Conservation (phyloP, 2,113 vertebrate species). For the Chlorodrepanis virens region DNA sequence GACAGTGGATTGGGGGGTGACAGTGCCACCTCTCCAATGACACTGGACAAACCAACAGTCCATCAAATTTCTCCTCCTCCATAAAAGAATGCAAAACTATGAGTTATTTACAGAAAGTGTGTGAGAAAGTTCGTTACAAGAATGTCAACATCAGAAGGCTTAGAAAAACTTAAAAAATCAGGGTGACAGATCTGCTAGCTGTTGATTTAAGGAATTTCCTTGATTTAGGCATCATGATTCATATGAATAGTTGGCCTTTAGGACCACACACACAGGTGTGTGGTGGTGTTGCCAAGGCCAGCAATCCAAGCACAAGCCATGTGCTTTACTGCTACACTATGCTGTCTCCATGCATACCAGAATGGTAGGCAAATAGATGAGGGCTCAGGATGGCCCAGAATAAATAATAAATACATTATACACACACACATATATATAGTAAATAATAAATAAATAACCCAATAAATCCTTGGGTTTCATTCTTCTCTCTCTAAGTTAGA, state of each 20-base stretch:
- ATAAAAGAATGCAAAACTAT: no score
- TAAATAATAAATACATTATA: not conserved
- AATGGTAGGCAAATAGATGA: not conserved
- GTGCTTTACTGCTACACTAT: not conserved
- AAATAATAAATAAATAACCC: not conserved
- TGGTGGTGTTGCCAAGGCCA: not conserved
- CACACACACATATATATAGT: not conserved
- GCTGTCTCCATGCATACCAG: not conserved
- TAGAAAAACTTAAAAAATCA: no score
- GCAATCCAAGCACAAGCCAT: not conserved
- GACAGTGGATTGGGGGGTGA: no score
- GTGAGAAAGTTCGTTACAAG: no score
- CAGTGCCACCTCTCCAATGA: no score
- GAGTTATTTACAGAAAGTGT: no score
- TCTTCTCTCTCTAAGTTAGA: not conserved
- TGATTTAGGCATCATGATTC: not conserved
- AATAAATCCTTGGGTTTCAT: not conserved
- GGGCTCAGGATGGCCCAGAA: not conserved
- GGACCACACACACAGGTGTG: not conserved
- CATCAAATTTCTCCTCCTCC: no score
- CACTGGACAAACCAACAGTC: no score
- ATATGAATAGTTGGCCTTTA: not conserved
- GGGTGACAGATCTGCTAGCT: not conserved
- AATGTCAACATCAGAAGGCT: no score
- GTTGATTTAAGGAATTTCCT: not conserved